Evolutionary conservation across 2,888 invertebrate species (phyloP).

Genomic region (Pelosia muscerda): DNA sequence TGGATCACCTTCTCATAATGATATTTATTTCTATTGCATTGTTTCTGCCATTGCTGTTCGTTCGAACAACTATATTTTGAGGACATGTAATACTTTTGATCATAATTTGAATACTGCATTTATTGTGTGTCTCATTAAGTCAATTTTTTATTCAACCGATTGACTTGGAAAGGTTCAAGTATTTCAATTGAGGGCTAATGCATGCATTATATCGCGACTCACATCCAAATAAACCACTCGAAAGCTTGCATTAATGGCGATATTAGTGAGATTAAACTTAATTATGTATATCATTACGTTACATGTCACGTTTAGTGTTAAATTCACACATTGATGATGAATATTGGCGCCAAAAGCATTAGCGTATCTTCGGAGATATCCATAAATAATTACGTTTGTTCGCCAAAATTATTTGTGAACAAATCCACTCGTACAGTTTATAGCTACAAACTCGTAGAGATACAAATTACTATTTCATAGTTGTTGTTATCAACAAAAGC

Average conservation of each 20-base stretch:
- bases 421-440: constrained; percentile 28
- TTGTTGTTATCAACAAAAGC: constrained; percentile 39
- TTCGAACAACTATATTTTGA: background rate
- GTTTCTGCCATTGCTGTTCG: constrained; percentile 19
- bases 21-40: constrained; percentile 35
- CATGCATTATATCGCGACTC: background rate
- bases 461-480: constrained; percentile 51
- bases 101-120: constrained; percentile 19
- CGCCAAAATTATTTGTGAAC: constrained; percentile 34
- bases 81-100: constrained; percentile 13
- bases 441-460: constrained; percentile 40
- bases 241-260: constrained; percentile 5
- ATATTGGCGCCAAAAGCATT: constrained; percentile 40
- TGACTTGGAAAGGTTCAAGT: constrained; percentile 28
- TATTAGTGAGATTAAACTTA: constrained; percentile 30
- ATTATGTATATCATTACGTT: constrained; percentile 33
- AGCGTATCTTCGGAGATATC: constrained; percentile 43
- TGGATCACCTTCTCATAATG: constrained; percentile 38
- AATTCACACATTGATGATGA: constrained; percentile 25
- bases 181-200: constrained; percentile 17
- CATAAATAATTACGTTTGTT: constrained; percentile 50
- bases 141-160: constrained; percentile 28
- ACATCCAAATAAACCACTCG: background rate
- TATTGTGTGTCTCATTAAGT: constrained; percentile 23
- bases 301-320: constrained; percentile 26